Evolutionary conservation across 2,888 invertebrate genomes (phyloP), one percentile per base, ranked within the genome.

Genomic region (Aphelenchoides bicaudatus): DNA sequence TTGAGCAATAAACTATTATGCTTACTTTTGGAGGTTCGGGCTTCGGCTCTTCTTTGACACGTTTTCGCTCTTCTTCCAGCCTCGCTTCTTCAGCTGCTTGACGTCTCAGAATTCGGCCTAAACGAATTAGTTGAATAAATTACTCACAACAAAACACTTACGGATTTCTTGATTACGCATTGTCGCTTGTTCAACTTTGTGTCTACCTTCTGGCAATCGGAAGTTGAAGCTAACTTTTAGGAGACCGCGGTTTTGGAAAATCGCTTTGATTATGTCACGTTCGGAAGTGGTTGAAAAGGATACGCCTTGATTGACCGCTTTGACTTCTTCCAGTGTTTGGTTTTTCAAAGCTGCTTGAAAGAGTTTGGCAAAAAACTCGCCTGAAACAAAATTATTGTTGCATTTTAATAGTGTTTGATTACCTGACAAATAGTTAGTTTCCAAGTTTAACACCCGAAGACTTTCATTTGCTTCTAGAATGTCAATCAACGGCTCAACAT

Each of bases 301-400:
- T 8, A 74, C 72, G 8, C 78, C 78, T 68, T 98, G 96, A 83
- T 98, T 98, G 63, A 92, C 88, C 69, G 91, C 91, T 80, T 94
- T 86, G 82, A 96, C 90, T 84, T 96, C 94, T 83, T 91, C 90
- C 46, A 94, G 86, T 62, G 87, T 86, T 81, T 88, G 88, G 75
- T 89, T 88, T 75, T 87, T 86, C 67, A 92, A 86, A 79, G 94
- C 85, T 52, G 91, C 86, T 81, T 72, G 87, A 68, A 94, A 86
- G 65, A 98, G 85, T 80, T 86, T 86, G 67, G 92, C 87, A 79
- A 96, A 86, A 64, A 88, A 87, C 31, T 64, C 62, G 13, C 73
- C 72, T 47, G 69, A 69, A 29, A 76, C 57, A 56, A 77, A 68
- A 29, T 63, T 61, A n/a, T 8, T 21, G 25, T 6, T 8, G 25